Percentiles rank a stretch among this genome's conserved stretches.
Evolutionary conservation across 2,113 vertebrate species (phyloP).

Genomic region (Pomatorhinus ruficollis): DNA sequence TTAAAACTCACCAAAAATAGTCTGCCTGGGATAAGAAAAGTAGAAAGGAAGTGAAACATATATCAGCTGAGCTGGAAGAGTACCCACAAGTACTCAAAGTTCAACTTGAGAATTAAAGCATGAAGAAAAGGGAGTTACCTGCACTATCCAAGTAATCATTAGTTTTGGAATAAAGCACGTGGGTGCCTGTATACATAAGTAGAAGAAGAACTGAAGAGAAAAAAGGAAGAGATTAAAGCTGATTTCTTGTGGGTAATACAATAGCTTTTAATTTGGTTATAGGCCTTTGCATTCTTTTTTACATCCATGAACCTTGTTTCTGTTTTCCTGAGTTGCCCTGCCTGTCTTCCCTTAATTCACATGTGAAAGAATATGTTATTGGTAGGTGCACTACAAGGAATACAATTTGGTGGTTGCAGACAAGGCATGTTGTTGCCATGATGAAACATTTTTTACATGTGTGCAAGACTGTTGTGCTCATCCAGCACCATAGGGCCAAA

Average conservation of each 20-base stretch:
- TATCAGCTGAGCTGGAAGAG: not conserved
- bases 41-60: not conserved
- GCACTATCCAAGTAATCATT: not conserved
- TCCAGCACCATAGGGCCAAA: not conserved
- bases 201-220: not conserved
- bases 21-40: not conserved
- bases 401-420: accelerated
- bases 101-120: not conserved
- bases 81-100: not conserved
- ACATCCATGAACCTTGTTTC: not conserved
- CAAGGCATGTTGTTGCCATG: not conserved
- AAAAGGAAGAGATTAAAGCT: not conserved
- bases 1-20: not conserved
- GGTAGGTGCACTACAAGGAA: not conserved
- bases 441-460: not conserved
- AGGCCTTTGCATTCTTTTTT: not conserved
- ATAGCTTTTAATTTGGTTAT: not conserved
- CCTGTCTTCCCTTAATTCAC: not conserved
- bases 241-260: not conserved
- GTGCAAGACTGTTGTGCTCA: not conserved
- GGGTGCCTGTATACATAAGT: not conserved
- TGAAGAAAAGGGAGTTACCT: not conserved
- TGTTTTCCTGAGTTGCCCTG: not conserved
- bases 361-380: not conserved
- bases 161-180: not conserved